Conservation (phyloP, 2,888 invertebrate species). For the Anoplius nigerrimus region DNA sequence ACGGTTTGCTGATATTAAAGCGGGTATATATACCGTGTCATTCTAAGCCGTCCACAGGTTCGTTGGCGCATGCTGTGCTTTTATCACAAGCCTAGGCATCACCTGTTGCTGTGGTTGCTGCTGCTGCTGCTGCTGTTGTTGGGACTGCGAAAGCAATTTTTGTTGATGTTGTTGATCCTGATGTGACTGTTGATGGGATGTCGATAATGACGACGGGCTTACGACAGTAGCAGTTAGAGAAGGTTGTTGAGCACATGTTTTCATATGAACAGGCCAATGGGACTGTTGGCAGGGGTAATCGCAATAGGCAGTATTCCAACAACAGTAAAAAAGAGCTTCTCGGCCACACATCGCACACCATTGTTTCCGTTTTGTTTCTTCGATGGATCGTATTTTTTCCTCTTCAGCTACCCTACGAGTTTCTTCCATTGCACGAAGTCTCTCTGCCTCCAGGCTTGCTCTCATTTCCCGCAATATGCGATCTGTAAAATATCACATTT, state of each 20-base stretch:
- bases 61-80: conserved; percentile 38
- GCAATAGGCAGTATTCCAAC: conserved; percentile 97
- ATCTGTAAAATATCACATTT: conserved; percentile 75
- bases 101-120: conserved; percentile 50
- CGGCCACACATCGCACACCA: conserved; percentile 94
- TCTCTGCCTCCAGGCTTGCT: conserved; percentile 83
- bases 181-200: conserved; percentile 11
- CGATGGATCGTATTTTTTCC: conserved; percentile 84
- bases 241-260: conserved; percentile 77
- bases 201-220: conserved; percentile 10
- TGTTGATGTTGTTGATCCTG: conserved; percentile 19
- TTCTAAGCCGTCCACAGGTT: conserved; percentile 51
- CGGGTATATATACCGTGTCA: neutral
- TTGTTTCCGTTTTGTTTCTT: conserved; percentile 89
- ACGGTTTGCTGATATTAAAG: too few species aligned
- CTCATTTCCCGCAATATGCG: conserved; percentile 83
- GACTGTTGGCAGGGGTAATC: conserved; percentile 90
- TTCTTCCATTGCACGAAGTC: conserved; percentile 80
- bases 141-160: conserved; percentile 20
- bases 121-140: too few species aligned
- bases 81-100: conserved; percentile 63
- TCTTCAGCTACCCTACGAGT: conserved; percentile 81
- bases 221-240: conserved; percentile 44
- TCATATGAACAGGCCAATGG: conserved; percentile 89
- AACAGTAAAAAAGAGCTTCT: conserved; percentile 95